Conservation (phyloP, 2,113 vertebrate genomes). For the Zeus faber region DNA sequence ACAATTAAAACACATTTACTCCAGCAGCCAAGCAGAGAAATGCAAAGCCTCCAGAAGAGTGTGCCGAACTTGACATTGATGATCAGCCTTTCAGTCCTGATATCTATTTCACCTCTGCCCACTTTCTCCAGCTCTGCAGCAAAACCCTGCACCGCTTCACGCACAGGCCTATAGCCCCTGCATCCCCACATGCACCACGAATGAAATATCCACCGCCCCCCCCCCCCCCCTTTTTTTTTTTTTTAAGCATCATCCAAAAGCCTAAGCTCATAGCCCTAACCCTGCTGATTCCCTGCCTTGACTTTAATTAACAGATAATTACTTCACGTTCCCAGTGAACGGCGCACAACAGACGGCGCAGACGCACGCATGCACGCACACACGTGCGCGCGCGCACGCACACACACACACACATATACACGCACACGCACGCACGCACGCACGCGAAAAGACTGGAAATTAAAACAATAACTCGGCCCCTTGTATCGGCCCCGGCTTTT, state of each 20-base stretch:
- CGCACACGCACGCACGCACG: conserved; percentile 5
- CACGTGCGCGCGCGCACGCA: conserved; percentile 14
- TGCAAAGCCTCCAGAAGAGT: conserved; percentile 55
- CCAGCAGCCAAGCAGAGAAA: conserved; percentile 47
- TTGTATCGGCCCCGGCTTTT: conserved; percentile 70
- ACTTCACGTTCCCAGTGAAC: conserved; percentile 41
- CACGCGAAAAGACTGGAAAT: conserved; percentile 46
- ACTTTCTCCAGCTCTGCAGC: conserved; percentile 68
- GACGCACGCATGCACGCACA: conserved; percentile 8
- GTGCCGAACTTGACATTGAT: conserved; percentile 71
- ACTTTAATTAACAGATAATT: conserved; percentile 66
- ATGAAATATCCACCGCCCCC: too few species aligned
- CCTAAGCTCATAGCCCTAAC: conserved; percentile 59
- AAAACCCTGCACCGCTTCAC: conserved; percentile 54
- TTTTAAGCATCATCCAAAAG: conserved; percentile 68
- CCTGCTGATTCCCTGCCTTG: conserved; percentile 63
- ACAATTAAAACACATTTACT: conserved; percentile 80
- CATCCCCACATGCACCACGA: too few species aligned
- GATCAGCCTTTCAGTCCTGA: conserved; percentile 54
- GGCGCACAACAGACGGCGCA: conserved; percentile 31
- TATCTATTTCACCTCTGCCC: conserved; percentile 56
- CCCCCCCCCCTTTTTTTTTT: too few species aligned
- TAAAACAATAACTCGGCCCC: conserved; percentile 71
- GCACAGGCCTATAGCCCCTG: conserved; percentile 51
- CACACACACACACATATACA: conserved; percentile 4